A percentile compares a stretch with the other conserved stretches of the same genome.
Conservation (phyloP, 53 echinoderm and acorn worm species). For the Patiria pectinifera region DNA sequence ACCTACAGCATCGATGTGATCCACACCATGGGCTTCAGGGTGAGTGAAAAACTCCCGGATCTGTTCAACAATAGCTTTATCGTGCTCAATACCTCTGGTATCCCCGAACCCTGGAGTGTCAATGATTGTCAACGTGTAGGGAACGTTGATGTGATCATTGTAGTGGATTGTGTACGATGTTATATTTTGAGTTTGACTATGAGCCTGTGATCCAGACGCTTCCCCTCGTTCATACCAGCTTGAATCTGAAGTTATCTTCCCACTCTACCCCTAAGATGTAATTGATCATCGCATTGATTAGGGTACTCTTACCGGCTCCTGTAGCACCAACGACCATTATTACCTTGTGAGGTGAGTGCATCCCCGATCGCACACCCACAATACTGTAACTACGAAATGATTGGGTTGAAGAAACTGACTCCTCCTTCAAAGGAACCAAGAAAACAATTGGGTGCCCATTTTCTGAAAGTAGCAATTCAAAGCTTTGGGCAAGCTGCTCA, state of each 20-base stretch:
- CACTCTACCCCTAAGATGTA: conserved; percentile 69
- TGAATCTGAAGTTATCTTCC: conserved; percentile 72
- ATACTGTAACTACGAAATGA: conserved; percentile 44
- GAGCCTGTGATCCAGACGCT: conserved; percentile 43
- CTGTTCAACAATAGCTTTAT: conserved; percentile 69
- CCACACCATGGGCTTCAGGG: conserved; percentile 38
- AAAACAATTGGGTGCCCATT: not conserved
- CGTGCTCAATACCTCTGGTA: conserved; percentile 71
- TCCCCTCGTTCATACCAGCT: conserved; percentile 66
- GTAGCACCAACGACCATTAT: conserved; percentile 79
- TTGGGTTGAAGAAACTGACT: not conserved
- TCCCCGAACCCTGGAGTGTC: conserved; percentile 76
- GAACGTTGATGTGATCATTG: conserved; percentile 25
- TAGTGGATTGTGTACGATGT: conserved; percentile 65
- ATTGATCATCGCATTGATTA: conserved; percentile 78
- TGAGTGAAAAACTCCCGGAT: conserved; percentile 65
- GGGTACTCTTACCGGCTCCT: conserved; percentile 78
- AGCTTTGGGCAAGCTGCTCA: not conserved
- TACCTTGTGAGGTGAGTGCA: conserved; percentile 16
- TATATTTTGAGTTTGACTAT: conserved; percentile 70
- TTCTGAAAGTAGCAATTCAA: not conserved
- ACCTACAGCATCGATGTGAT: conserved; percentile 76
- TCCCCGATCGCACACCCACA: conserved; percentile 3
- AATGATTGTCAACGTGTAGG: conserved; percentile 69
- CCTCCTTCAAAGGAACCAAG: not conserved